These are phyloP conservation scores for Drosophila nigrodunni DNA, from an alignment of 1,140 invertebrate genomes.

Conservation along the genomic window DNA sequence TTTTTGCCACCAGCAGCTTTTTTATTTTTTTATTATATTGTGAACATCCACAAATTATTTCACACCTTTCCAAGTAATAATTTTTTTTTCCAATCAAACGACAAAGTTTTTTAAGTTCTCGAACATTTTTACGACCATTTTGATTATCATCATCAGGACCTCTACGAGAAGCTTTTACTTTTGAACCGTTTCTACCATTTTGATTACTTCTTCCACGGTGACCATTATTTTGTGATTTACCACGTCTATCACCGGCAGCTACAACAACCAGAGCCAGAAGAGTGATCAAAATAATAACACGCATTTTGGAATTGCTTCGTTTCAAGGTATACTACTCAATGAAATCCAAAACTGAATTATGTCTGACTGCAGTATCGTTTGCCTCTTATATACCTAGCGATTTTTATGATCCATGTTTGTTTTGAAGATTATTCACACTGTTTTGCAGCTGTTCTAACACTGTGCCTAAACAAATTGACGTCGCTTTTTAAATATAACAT, in stretches of 20 bases:
- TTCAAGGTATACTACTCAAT: not conserved
- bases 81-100: no score
- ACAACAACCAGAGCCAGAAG: slow-evolving; percentile 21
- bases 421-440: not conserved
- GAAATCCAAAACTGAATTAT: slow-evolving; percentile 21
- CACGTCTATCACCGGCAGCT: slow-evolving; percentile 7
- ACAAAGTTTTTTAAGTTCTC: no score
- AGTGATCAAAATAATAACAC: slow-evolving; percentile 11
- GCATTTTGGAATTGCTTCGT: not conserved
- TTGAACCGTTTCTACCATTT: no score
- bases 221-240: not conserved
- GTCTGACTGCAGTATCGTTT: not conserved
- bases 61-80: no score
- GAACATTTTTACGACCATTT: no score
- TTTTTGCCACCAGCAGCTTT: no score
- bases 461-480: slow-evolving; percentile 5
- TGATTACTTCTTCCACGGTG: no score
- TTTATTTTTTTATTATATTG: no score
- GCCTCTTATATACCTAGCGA: slow-evolving; percentile 2
- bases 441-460: slow-evolving; percentile 17
- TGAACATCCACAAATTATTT: no score
- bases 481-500: not conserved
- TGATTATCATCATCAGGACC: no score
- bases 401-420: not conserved
- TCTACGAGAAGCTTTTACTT: no score